A percentile compares a stretch with the other conserved stretches of the same genome.
These are phyloP conservation scores for Murina feae DNA, from an alignment of 2,113 vertebrate species.

Conservation along the genomic window DNA sequence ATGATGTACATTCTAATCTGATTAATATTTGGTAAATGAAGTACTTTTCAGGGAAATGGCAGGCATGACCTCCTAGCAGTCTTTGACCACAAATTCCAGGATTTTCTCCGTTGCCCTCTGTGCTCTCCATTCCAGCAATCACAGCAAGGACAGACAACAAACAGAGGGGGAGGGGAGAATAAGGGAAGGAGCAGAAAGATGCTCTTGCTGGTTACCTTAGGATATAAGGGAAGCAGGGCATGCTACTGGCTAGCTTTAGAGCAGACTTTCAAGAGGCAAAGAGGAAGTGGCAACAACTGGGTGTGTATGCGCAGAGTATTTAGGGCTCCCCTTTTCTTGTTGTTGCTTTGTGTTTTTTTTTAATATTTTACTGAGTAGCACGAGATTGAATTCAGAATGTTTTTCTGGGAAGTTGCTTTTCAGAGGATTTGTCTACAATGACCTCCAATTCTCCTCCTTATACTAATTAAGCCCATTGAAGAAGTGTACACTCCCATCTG, in stretches of 20 bases:
- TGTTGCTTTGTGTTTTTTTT: neutral
- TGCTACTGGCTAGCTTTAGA: neutral
- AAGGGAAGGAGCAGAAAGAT: neutral
- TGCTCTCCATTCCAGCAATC: conserved; percentile 4
- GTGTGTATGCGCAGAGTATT: neutral
- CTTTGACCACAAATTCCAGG: conserved; percentile 48
- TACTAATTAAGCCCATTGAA: neutral
- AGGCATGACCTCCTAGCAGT: conserved; percentile 21
- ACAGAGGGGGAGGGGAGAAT: neutral
- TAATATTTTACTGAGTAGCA: neutral
- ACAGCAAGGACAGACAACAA: neutral
- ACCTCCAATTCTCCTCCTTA: neutral
- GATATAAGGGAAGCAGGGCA: neutral
- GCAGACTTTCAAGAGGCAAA: neutral
- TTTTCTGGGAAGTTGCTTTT: conserved; percentile 6
- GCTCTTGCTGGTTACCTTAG: neutral
- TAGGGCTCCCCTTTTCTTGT: too few relatives aligned
- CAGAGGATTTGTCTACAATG: neutral
- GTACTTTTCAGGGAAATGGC: conserved; percentile 56
- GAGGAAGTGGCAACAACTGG: neutral
- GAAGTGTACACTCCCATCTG: neutral
- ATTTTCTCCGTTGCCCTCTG: neutral
- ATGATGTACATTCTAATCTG: conserved; percentile 23
- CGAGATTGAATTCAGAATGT: neutral
- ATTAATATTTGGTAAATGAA: conserved; percentile 55